Conservation (phyloP, 1,140 invertebrate species). For the Papilio machaon region DNA sequence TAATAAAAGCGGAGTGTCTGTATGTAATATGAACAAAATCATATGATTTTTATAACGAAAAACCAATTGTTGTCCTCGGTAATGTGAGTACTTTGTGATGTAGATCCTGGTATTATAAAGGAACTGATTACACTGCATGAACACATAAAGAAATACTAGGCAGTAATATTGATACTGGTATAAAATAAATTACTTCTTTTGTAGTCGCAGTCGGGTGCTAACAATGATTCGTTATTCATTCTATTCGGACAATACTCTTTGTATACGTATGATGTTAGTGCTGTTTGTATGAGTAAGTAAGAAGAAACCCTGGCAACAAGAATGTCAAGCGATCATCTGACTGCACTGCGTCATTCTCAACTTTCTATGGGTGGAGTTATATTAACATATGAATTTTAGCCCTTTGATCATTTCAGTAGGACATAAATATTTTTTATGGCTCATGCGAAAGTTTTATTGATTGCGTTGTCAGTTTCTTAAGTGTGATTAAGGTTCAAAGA, state of each 20-base stretch:
- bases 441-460: constrained; percentile 9
- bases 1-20: too few species aligned
- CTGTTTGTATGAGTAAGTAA: constrained; percentile 17
- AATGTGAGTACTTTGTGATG: too few species aligned
- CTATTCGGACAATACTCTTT: constrained; percentile 25
- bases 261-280: neutral
- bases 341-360: constrained; percentile 18
- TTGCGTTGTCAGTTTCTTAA: neutral
- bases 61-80: too few species aligned
- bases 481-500: neutral
- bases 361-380: constrained; percentile 24
- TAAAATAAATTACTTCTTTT: constrained; percentile 27
- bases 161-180: neutral
- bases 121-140: too few species aligned
- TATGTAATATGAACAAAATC: too few species aligned
- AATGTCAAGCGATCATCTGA: constrained; percentile 34
- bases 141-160: neutral
- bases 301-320: constrained; percentile 23
- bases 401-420: constrained; percentile 10
- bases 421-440: constrained; percentile 23
- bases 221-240: constrained; percentile 33
- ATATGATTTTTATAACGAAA: too few species aligned
- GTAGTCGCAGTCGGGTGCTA: neutral
- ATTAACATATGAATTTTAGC: constrained; percentile 30
- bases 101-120: too few species aligned